Evolutionary conservation across 37 sponge, comb jelly and placozoan species (phyloP).

Genomic region (Diacarnus erythraeanus): DNA sequence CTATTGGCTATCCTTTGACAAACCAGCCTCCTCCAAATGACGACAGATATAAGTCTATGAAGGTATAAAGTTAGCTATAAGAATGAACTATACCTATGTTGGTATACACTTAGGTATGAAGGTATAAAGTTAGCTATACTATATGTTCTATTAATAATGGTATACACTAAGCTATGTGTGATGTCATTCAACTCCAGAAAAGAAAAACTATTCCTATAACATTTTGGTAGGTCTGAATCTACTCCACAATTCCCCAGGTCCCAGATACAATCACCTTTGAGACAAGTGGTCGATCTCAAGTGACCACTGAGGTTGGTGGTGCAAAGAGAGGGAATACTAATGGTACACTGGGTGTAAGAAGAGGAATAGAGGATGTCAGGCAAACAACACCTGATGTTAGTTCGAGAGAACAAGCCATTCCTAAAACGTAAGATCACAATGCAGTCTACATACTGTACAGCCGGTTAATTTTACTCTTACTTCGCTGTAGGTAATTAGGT

Average conservation of each 20-base stretch:
- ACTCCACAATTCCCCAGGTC: slow-evolving; percentile 4
- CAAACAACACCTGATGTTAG: background rate
- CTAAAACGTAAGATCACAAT: background rate
- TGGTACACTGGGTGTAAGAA: background rate
- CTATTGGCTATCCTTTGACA: background rate
- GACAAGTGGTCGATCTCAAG: background rate
- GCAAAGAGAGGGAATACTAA: background rate
- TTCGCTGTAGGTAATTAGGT: no score
- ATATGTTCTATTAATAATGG: no score
- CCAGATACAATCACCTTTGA: slow-evolving; percentile 63
- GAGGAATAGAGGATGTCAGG: background rate
- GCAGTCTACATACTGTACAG: no score
- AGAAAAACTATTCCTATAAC: background rate
- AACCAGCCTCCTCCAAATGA: background rate
- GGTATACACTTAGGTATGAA: no score
- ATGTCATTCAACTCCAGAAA: no score
- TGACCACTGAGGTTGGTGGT: slow-evolving; percentile 16
- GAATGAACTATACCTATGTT: no score
- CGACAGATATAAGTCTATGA: slow-evolving; percentile 28
- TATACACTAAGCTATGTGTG: no score
- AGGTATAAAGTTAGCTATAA: slow-evolving; percentile 3
- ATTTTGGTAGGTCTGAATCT: background rate
- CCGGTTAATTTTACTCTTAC: no score
- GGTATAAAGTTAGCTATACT: no score
- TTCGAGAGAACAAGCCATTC: background rate